Evolutionary conservation across 1,140 invertebrate genomes (phyloP).

Genomic region (Homarus americanus): DNA sequence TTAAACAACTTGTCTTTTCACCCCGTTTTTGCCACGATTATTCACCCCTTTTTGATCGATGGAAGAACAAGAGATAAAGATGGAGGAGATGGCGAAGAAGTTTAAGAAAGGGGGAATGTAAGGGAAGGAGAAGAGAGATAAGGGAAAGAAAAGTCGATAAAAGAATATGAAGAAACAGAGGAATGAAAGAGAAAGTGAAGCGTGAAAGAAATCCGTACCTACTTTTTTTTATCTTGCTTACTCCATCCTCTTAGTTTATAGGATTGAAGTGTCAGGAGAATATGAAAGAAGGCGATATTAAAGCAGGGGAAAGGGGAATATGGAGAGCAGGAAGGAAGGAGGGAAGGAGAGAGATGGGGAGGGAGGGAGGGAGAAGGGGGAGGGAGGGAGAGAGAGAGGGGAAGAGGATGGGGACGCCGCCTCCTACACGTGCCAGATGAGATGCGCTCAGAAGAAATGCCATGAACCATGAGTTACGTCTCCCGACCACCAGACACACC

Average conservation of each 20-base stretch:
- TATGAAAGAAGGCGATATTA: background rate
- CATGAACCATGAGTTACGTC: no score
- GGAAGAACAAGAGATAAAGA: background rate
- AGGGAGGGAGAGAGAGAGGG: background rate
- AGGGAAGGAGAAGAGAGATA: conserved; percentile 4
- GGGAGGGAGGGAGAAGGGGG: background rate
- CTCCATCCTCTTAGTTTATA: no score
- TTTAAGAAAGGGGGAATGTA: no score
- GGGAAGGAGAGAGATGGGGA: background rate
- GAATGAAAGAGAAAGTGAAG: background rate
- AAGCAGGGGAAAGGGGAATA: background rate
- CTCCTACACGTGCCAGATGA: no score
- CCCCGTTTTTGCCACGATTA: background rate
- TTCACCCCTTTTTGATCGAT: background rate
- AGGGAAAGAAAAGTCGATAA: background rate
- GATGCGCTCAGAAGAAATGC: no score
- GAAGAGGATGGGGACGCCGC: no score
- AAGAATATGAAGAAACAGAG: background rate
- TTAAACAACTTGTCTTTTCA: conserved; percentile 20
- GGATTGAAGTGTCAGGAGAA: no score
- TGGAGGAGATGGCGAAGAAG: background rate
- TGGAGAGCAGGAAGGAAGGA: background rate
- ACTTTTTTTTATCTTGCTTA: no score
- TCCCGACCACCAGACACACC: no score
- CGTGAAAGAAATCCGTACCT: no score